Conservation (phyloP, 2,797 vertebrate genomes). For the Dryobates pubescens region DNA sequence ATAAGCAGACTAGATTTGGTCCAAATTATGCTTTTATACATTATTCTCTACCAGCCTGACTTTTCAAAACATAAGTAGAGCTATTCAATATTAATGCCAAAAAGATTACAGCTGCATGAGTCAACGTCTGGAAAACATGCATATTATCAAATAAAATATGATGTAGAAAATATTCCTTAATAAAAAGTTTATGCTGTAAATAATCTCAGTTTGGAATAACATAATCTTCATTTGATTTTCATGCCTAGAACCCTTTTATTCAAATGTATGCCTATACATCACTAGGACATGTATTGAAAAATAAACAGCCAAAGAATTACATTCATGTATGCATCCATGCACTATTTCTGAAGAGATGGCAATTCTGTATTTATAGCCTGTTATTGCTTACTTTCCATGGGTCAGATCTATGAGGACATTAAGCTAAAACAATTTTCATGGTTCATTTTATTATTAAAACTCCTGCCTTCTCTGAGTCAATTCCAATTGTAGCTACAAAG, state of each 20-base stretch:
- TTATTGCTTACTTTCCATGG: neutral
- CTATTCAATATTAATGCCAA: neutral
- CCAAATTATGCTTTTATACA: neutral
- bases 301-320: neutral
- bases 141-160: neutral
- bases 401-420: neutral
- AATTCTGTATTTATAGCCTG: neutral
- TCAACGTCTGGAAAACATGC: neutral
- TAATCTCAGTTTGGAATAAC: neutral
- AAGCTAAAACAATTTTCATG: neutral
- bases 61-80: neutral
- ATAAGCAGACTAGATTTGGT: neutral
- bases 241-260: neutral
- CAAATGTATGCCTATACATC: neutral
- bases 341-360: neutral
- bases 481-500: neutral
- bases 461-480: neutral
- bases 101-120: neutral
- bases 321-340: neutral
- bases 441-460: conserved; percentile 13
- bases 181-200: neutral
- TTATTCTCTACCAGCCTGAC: neutral
- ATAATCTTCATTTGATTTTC: neutral
- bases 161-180: neutral
- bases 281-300: neutral